Conservation (phyloP, 2,888 invertebrate genomes). For the Thelaira solivaga region DNA sequence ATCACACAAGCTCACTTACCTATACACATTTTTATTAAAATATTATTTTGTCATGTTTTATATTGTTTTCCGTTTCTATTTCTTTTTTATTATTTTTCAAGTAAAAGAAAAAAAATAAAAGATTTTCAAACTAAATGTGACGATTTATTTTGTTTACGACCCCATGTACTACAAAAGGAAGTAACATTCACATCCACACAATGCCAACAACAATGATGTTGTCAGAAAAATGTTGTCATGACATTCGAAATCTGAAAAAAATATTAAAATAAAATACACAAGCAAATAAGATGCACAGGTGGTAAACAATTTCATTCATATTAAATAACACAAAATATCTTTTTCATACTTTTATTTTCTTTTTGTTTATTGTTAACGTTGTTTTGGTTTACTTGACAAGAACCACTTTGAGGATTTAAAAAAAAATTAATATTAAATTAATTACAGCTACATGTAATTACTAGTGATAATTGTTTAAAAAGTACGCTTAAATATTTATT, state of each 20-base stretch:
- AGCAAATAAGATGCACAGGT: conserved; percentile 39
- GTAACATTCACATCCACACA: background rate
- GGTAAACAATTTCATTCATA: conserved; percentile 4
- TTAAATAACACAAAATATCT: background rate
- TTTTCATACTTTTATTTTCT: background rate
- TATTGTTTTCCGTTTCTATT: background rate
- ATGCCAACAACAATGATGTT: conserved; percentile 31
- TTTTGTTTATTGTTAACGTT: too few relatives aligned
- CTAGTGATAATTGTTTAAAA: too few relatives aligned
- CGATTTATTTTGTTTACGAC: conserved; percentile 53
- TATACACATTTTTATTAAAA: too few relatives aligned
- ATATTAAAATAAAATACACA: background rate
- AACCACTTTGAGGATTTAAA: too few relatives aligned
- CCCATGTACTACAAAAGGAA: conserved; percentile 35
- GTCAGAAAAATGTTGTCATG: conserved; percentile 40
- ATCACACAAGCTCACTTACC: too few relatives aligned
- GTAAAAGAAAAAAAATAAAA: background rate
- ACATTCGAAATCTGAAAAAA: background rate
- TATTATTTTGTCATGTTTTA: background rate
- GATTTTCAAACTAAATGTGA: conserved; percentile 44
- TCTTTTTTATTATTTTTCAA: conserved; percentile 5
- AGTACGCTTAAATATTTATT: too few relatives aligned
- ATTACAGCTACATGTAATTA: too few relatives aligned
- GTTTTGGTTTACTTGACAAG: too few relatives aligned
- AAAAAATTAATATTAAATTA: too few relatives aligned